phyloP scores from a whole-genome alignment of 92 coral and sea anemone species.

The Parazoanthus darwini region DNA sequence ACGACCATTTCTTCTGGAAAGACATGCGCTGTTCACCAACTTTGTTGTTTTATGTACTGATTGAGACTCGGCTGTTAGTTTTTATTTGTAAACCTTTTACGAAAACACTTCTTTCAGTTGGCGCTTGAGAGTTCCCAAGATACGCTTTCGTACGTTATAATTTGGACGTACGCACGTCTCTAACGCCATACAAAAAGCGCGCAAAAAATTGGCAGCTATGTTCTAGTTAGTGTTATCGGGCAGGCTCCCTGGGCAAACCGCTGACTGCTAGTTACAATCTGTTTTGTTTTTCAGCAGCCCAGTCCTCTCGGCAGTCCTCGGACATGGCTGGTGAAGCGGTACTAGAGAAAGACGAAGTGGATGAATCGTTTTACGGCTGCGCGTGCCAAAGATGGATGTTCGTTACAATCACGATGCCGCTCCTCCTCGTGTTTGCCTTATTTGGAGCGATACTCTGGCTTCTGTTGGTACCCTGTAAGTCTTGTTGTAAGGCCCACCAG shows the following conservation, averaged over 20 bases:
- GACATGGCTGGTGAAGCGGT: conserved; percentile 30
- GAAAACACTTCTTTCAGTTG: too few species aligned
- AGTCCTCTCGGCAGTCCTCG: conserved; percentile 18
- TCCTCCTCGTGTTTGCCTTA: conserved; percentile 65
- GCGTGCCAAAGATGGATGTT: conserved; percentile 93
- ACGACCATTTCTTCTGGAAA: too few species aligned
- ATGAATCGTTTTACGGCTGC: conserved; percentile 70
- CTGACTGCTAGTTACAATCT: not conserved
- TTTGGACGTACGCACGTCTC: too few species aligned
- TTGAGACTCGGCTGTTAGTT: too few species aligned
- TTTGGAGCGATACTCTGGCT: conserved; percentile 73
- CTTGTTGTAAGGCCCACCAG: not conserved
- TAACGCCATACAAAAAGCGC: too few species aligned
- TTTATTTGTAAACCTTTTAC: too few species aligned
- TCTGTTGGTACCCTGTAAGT: conserved; percentile 84
- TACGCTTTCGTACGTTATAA: too few species aligned
- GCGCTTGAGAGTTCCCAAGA: too few species aligned
- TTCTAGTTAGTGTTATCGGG: too few species aligned
- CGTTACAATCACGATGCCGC: conserved; percentile 74
- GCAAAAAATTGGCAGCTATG: too few species aligned
- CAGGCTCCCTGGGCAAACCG: not conserved
- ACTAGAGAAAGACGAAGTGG: conserved; percentile 38
- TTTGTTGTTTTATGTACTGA: too few species aligned
- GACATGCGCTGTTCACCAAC: too few species aligned
- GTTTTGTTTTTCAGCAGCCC: conserved; percentile 9